Evolutionary conservation across 2,888 invertebrate genomes (phyloP).

Genomic region (Cataglyphis livida): DNA sequence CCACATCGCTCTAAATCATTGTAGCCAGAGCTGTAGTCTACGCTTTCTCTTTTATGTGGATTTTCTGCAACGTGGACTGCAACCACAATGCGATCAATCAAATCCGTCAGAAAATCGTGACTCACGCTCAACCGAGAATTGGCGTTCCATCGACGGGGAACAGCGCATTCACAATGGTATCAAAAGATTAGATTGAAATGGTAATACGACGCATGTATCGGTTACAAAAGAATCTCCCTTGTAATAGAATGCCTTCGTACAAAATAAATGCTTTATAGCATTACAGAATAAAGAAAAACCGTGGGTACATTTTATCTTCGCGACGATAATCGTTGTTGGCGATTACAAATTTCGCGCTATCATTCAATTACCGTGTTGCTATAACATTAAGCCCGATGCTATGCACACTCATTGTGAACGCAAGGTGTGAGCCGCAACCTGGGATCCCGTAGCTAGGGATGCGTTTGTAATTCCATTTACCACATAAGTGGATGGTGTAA

Average conservation of each 20-base stretch:
- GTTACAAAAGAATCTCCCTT: slow-evolving; percentile 1
- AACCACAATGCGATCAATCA: slow-evolving; percentile 56
- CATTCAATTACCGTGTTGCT: slow-evolving; percentile 35
- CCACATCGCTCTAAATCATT: slow-evolving; percentile 53
- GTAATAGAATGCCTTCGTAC: slow-evolving; percentile 1
- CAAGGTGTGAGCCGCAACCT: slow-evolving; percentile 67
- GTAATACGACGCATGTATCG: slow-evolving; percentile 46
- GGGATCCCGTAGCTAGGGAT: slow-evolving; percentile 67
- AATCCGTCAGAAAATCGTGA: slow-evolving; percentile 56
- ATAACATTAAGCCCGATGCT: slow-evolving; percentile 31
- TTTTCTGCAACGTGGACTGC: slow-evolving; percentile 56
- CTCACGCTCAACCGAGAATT: slow-evolving; percentile 53
- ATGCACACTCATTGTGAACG: slow-evolving; percentile 54
- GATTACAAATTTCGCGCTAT: slow-evolving; percentile 21
- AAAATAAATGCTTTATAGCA: slow-evolving; percentile 13
- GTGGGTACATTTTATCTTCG: not conserved
- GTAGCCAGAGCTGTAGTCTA: slow-evolving; percentile 32
- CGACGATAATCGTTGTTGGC: slow-evolving; percentile 16
- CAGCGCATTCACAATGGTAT: slow-evolving; percentile 49
- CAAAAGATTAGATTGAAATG: slow-evolving; percentile 53
- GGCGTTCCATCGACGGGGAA: slow-evolving; percentile 47
- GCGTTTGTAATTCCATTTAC: slow-evolving; percentile 82
- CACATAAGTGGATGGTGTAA: slow-evolving; percentile 77
- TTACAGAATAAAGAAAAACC: not conserved
- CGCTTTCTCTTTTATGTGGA: slow-evolving; percentile 55